Percentiles rank a stretch among this genome's conserved stretches.
phyloP scores from a whole-genome alignment of 37 sponge, comb jelly and placozoan species.

The Cladorhizidae sp. region DNA sequence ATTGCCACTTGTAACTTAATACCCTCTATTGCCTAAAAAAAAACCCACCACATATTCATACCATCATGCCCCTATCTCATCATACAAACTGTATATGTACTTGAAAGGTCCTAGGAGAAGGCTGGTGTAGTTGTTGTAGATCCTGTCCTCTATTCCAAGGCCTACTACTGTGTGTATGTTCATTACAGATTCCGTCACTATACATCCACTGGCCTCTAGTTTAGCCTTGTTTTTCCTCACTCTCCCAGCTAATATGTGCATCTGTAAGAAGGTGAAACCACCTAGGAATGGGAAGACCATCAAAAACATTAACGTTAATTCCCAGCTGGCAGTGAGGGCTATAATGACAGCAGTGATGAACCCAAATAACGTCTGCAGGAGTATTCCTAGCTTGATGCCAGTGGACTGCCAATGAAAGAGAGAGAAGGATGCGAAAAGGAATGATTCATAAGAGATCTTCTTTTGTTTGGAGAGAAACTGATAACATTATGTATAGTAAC shows the following conservation, averaged over 20 bases:
- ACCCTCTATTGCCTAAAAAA: too few species aligned
- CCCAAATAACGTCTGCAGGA: slow-evolving; percentile 53
- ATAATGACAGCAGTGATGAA: slow-evolving; percentile 72
- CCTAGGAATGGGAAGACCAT: slow-evolving; percentile 58
- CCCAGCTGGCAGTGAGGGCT: slow-evolving; percentile 75
- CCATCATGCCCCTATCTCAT: too few species aligned
- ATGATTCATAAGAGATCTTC: too few species aligned
- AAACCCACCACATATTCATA: too few species aligned
- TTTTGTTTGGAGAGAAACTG: too few species aligned
- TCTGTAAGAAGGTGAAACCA: slow-evolving; percentile 59
- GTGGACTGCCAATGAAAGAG: slow-evolving; percentile 52
- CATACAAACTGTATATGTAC: slow-evolving; percentile 8
- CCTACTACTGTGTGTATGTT: slow-evolving; percentile 80
- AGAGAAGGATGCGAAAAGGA: neutral
- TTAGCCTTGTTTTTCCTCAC: slow-evolving; percentile 72
- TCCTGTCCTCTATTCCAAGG: slow-evolving; percentile 62
- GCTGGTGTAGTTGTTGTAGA: slow-evolving; percentile 32
- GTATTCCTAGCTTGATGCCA: slow-evolving; percentile 64
- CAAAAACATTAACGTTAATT: slow-evolving; percentile 75
- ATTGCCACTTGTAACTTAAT: too few species aligned
- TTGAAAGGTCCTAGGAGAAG: slow-evolving; percentile 42
- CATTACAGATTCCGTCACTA: slow-evolving; percentile 68
- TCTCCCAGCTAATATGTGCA: slow-evolving; percentile 47
- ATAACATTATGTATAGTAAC: neutral
- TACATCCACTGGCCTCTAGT: slow-evolving; percentile 47